phyloP scores from a whole-genome alignment of 1,140 invertebrate genomes.

The Pectinophora gossypiella region DNA sequence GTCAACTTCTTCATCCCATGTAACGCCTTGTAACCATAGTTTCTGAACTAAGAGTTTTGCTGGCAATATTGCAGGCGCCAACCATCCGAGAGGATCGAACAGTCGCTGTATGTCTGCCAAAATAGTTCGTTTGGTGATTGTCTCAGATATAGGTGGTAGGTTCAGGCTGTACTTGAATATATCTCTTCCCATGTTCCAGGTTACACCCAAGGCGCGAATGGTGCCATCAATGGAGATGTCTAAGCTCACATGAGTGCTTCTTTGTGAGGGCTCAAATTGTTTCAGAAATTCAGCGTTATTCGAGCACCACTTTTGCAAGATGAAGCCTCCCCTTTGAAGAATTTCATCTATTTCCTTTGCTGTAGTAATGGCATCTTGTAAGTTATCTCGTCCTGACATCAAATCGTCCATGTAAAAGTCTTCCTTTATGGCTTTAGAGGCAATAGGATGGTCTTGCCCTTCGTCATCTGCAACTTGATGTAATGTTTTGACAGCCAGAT shows the following conservation, averaged over 20 bases:
- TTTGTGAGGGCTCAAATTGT: constrained; percentile 9
- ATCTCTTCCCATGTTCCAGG: constrained; percentile 6
- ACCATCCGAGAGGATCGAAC: constrained; percentile 33
- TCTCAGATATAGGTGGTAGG: neutral
- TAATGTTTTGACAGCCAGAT: constrained; percentile 27
- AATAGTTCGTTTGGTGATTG: constrained; percentile 19
- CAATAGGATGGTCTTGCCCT: constrained; percentile 8
- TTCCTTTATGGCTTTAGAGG: constrained; percentile 12
- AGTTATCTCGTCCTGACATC: constrained; percentile 26
- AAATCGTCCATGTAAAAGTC: constrained; percentile 54
- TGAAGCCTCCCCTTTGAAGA: constrained; percentile 18
- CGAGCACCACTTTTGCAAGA: constrained; percentile 23
- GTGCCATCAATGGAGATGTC: constrained; percentile 3
- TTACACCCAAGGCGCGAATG: constrained; percentile 3
- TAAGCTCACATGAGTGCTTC: constrained; percentile 9
- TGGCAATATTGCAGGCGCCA: constrained; percentile 32
- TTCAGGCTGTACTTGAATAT: constrained; percentile 4
- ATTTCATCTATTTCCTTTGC: constrained; percentile 11
- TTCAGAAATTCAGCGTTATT: constrained; percentile 19
- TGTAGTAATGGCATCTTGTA: constrained; percentile 20
- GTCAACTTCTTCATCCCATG: constrained; percentile 29
- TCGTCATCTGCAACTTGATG: constrained; percentile 27
- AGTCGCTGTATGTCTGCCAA: constrained; percentile 23
- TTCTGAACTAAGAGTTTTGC: constrained; percentile 43
- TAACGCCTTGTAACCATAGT: constrained; percentile 22